Evolutionary conservation across 2,113 vertebrate species (phyloP), one percentile per base, ranked within the genome.

Genomic region (Arizona elegans): DNA sequence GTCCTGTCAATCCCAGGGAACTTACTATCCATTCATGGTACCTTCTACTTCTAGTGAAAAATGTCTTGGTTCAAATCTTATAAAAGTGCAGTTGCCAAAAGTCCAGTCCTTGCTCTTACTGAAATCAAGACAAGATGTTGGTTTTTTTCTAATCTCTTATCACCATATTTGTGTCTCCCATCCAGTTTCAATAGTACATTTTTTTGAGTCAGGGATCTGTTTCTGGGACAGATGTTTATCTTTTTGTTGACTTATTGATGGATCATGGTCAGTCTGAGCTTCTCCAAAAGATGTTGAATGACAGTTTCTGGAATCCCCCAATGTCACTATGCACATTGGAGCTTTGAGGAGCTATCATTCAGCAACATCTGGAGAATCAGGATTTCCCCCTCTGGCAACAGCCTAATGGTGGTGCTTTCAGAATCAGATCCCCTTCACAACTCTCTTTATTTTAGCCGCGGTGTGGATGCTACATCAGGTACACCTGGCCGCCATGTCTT

Each of bases 401-500:
- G 19, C 8, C 4, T 17, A 38, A n/a, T 56, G 8, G 13, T 43
- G 11, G 13, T 38, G 23, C 43, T 53, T 5, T 65, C 15, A 17
- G 38, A 58, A 47, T 86, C 24, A 65, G 8, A 19, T 53, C 24
- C 1, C 8, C 29, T 3, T 43, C 56, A 54, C 47, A 65, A 15
- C n/a, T 43, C 88, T n/a, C n/a, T 75, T 87, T 93, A 5, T 38
- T 90, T 65, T 62, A 93, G 92, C 13, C 23, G 9, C 15, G 23
- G 81, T 1, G 56, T 29, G 47, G 8, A 17, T 65, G 89, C 75
- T 38, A 38, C 56, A 8, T 17, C 56, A 0, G 98, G 98, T 1
- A 97, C 97, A 1, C 98, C 98, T 0, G 98, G 98, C 52, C 97
- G 95, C 93, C 98, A 97, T 90, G 98, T 98, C 96, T 97, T 99